Evolutionary conservation across 1,140 invertebrate genomes (phyloP).

Genomic region (Phymastichus coffea): DNA sequence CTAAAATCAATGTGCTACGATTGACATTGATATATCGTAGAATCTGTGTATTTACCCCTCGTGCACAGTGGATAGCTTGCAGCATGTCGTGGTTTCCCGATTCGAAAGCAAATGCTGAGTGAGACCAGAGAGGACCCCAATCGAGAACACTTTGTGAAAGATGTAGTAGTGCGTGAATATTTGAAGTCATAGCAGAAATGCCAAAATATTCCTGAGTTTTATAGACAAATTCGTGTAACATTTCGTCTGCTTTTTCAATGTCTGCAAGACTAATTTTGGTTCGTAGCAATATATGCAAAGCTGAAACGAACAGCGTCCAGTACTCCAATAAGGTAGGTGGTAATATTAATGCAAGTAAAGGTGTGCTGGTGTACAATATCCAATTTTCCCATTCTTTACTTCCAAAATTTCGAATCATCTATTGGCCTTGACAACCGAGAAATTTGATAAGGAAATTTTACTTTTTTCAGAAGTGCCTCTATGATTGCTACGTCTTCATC

Average conservation of each 20-base stretch:
- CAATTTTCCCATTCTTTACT: too few species aligned
- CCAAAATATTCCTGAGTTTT: not conserved
- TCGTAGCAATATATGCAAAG: not conserved
- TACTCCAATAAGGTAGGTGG: not conserved
- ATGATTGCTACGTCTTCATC: too few species aligned
- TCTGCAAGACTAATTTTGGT: not conserved
- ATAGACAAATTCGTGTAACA: not conserved
- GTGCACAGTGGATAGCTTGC: not conserved
- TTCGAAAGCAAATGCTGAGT: not conserved
- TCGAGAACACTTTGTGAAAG: not conserved
- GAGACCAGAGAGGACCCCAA: not conserved
- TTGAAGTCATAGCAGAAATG: not conserved
- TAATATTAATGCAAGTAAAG: not conserved
- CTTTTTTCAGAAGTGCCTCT: too few species aligned
- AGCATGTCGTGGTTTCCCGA: not conserved
- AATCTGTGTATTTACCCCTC: not conserved
- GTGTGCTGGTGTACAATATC: not conserved
- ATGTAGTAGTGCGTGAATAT: constrained; percentile 2
- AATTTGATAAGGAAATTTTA: too few species aligned
- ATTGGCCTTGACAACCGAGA: not conserved
- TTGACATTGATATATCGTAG: too few species aligned
- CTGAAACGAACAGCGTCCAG: not conserved
- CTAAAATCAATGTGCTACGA: not conserved
- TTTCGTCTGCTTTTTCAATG: not conserved
- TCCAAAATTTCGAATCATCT: constrained; percentile 4